Evolutionary conservation across 2,113 vertebrate species (phyloP).

Genomic region (Grammomys dolichurus): DNA sequence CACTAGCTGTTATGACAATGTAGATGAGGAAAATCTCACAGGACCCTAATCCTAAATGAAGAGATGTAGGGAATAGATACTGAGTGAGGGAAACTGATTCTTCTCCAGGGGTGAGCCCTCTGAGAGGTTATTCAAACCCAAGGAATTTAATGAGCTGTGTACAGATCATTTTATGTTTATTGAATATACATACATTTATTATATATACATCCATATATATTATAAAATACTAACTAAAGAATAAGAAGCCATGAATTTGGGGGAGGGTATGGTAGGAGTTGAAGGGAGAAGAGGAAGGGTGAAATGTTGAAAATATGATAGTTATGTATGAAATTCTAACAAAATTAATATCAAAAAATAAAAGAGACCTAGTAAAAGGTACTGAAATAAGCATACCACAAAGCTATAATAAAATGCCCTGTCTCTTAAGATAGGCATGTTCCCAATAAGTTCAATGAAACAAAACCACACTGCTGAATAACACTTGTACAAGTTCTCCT

Average conservation of each 20-base stretch:
- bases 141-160: neutral
- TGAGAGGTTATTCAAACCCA: neutral
- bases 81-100: neutral
- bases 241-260: neutral
- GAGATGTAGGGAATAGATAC: neutral
- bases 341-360: neutral
- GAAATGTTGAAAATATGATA: neutral
- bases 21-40: neutral
- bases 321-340: neutral
- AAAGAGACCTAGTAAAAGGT: neutral
- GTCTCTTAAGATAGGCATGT: neutral
- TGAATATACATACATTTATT: neutral
- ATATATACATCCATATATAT: neutral
- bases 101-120: neutral
- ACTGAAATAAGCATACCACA: neutral
- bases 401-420: neutral
- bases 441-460: neutral
- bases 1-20: neutral
- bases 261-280: neutral
- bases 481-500: neutral
- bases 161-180: neutral
- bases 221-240: neutral
- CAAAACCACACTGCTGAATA: neutral
- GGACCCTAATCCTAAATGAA: neutral
- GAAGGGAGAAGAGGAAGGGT: neutral